phyloP scores from a whole-genome alignment of 2,888 invertebrate species.

The Volucella bombylans region DNA sequence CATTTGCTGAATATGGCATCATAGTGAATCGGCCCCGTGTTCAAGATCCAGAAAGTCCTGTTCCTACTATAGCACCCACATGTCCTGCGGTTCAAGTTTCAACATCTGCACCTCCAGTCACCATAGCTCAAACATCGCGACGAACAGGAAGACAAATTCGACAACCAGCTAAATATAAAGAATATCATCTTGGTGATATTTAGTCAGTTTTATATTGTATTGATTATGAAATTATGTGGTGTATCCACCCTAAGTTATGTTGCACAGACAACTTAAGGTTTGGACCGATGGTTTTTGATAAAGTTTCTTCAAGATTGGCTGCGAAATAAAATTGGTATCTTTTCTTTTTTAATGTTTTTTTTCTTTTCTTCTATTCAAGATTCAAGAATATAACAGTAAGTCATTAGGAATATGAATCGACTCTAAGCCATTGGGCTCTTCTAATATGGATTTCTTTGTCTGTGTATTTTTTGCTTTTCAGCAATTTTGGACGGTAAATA shows the following conservation, averaged over 20 bases:
- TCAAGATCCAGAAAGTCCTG: background rate
- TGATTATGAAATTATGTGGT: background rate
- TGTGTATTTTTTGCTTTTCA: too few relatives aligned
- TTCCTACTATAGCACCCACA: background rate
- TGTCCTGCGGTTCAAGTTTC: background rate
- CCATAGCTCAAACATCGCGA: slow-evolving; percentile 7
- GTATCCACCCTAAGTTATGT: background rate
- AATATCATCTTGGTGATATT: background rate
- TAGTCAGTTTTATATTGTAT: background rate
- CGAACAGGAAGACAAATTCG: slow-evolving; percentile 6
- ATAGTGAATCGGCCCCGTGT: background rate
- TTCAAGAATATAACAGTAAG: too few relatives aligned
- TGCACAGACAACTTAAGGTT: background rate
- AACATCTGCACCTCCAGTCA: slow-evolving; percentile 8
- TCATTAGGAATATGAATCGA: too few relatives aligned
- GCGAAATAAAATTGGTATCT: too few relatives aligned
- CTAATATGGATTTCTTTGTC: too few relatives aligned
- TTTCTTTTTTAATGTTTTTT: too few relatives aligned
- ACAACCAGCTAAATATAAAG: slow-evolving; percentile 1
- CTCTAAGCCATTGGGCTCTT: too few relatives aligned
- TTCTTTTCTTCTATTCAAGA: too few relatives aligned
- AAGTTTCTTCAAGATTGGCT: too few relatives aligned
- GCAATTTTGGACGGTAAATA: too few relatives aligned
- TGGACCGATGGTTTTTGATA: too few relatives aligned
- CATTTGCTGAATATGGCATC: background rate